Evolutionary conservation across 2,113 vertebrate species (phyloP).

Genomic region (Alethe castanea): DNA sequence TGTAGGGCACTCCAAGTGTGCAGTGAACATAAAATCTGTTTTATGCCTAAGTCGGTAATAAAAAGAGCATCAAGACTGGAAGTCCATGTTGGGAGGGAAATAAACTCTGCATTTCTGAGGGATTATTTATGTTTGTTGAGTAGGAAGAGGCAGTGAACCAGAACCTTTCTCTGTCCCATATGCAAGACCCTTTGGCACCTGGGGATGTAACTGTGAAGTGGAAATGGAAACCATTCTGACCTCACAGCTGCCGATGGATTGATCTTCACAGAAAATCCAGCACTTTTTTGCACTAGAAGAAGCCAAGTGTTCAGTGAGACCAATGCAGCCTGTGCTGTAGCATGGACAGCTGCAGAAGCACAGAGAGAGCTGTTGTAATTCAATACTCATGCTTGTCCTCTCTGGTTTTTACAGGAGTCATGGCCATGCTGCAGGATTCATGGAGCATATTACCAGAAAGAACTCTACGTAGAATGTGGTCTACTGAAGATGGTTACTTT

Average conservation of each 20-base stretch:
- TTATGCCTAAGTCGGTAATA: neutral
- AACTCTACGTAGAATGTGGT: accelerated
- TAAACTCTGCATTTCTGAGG: neutral
- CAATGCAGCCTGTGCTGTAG: neutral
- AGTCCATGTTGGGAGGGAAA: neutral
- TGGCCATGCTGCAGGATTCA: neutral
- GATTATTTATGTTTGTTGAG: neutral
- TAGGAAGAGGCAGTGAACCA: neutral
- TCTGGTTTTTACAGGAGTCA: neutral
- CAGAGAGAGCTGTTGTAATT: neutral
- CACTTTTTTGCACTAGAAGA: neutral
- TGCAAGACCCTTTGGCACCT: neutral
- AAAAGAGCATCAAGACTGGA: neutral
- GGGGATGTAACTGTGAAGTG: neutral
- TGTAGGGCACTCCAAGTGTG: neutral
- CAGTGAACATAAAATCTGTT: neutral
- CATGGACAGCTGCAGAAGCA: neutral
- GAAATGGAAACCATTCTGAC: neutral
- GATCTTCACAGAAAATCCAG: neutral
- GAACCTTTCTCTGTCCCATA: neutral
- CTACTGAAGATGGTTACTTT: neutral
- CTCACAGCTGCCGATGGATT: neutral
- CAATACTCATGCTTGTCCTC: neutral
- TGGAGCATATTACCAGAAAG: neutral
- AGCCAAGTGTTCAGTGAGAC: neutral